Evolutionary conservation across 2,797 vertebrate genomes (phyloP), one percentile per base, ranked within the genome.

Genomic region (Sebastes itinus): DNA sequence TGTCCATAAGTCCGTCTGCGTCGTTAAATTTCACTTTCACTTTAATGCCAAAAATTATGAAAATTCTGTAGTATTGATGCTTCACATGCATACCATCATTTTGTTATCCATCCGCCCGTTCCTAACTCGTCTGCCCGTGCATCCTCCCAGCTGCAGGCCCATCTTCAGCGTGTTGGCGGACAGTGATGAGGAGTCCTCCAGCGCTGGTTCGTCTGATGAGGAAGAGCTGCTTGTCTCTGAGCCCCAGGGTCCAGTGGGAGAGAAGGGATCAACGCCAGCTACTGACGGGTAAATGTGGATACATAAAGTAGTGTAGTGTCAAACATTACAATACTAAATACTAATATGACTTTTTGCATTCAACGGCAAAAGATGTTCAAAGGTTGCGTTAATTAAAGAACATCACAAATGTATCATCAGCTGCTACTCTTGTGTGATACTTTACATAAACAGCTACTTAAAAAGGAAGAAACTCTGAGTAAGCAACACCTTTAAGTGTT

Each of bases 171-270:
- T 97, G 60, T 88, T 98, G 89, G 96, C 96, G 1, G 96, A 98
- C 92, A 98, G 97, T 1, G 97, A 98, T 0, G 97, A 97, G 0
- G 97, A 98, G 87, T 98, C 97, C 0, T 98, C 97, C 83, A 97
- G 97, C 0, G 97, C 97, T 0, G 97, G 95, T 12, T 98, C 97
- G 7, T 97, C 97, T 0, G 97, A 98, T 0, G 97, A 98, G 69
- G 97, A 98, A 11, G 97, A 97, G 2, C 20, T 84, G 2, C n/a
- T 91, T 2, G 13, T 92, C 2, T 81, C 93, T 20, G 96, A 97
- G 71, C 86, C 93, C 13, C 13, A 81, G 30, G 95, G 95, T 76
- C 70, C 28, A 2, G 42, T 71, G 0, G 95, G 95, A 22, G 97
- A 98, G n/a, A 94, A 95, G 72, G 89, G 89, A 13, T 81, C 68